Base-by-base conservation (phyloP, 2,113 vertebrate species). In the Hirundichthys speculiger region DNA sequence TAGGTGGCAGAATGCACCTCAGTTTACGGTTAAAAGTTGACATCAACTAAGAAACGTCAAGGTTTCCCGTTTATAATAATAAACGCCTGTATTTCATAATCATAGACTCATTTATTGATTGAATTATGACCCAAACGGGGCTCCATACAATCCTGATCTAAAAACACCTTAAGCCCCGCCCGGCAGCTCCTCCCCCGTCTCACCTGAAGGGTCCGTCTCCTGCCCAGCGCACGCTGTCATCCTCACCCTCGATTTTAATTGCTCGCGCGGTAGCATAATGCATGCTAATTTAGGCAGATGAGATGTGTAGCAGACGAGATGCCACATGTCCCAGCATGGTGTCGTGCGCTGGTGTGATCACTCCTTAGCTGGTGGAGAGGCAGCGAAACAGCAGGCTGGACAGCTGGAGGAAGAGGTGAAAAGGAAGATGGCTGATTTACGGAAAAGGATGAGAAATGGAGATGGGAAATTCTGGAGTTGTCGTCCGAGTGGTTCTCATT, bases 211-310 rank as follows among this genome's bases (percentile, higher is more conserved):
- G n/a, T 75, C 62, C 25, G 66, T 84, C 83, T 74, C 69, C 68
- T 69, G 69, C 75, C 77, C 61, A 49, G 56, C n/a, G 4, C 14
- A 34, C 52, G 13, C 40, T 74, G 73, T 80, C 80, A 69, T 67
- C 67, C 69, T 67, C 61, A 41, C 60, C 27, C 58, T 40, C 73
- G 52, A 75, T 80, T 79, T n/a, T 57, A 80, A 78, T 70, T 71
- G 71, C 81, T 83, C 77, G 85, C 71, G 75, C 73, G 63, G 78
- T 71, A n/a, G 27, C 30, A 43, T 91, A 91, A 92, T 88, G 73
- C 86, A 89, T 92, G 91, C 84, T 80, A 93, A 92, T 92, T 68
- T 83, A 91, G 84, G 86, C 82, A 91, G 90, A 92, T 88, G 85
- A 93, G 86, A 92, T 90, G 91, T 82, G 72, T 90, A 67, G 75